Base-by-base conservation (phyloP, 2,888 invertebrate species). In the Lasioglossum oenotherae region DNA sequence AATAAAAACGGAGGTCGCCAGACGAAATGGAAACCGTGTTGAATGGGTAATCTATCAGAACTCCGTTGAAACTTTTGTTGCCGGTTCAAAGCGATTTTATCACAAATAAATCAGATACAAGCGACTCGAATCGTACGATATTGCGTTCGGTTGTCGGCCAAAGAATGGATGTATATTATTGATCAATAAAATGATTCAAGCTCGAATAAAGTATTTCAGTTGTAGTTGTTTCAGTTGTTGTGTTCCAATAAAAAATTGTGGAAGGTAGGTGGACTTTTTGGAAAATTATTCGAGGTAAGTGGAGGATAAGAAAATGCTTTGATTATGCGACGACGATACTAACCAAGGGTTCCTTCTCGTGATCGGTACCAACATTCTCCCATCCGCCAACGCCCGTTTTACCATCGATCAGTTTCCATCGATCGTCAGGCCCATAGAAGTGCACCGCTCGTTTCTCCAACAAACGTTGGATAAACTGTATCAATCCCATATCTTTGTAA, bases 401-500 rank as follows among this genome's bases (percentile, higher is more conserved):
- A 0, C 95, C 95, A 14, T 96, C 95, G 1, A 96, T 91, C 2
- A 97, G 93, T 81, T 95, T 94, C 92, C 96, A 97, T 1, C 93
- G 92, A 90, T 97, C 97, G 0, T 92, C 82, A 0, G 93, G 87
- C 0, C 95, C 96, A 89, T 96, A 94, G 87, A 97, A 97, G 0
- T 95, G 91, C 0, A 96, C 95, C 0, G 97, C 96, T 38, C 97
- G 93, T 85, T 96, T 96, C 73, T 95, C 95, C 41, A 97, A 89
- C 74, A 97, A 94, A 80, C 97, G 95, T 88, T 97, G 96, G 4
- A 97, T 95, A 1, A 97, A 95, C 44, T 96, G 95, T 0, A 96
- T 93, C 5, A 97, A 94, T 0, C 95, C 95, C 96, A 97, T 96
- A 57, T 96, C 95, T 91, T 96, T 96, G 93, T 97, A 97, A 44